phyloP scores from a whole-genome alignment of 2,113 vertebrate species.

The Phocoena sinus region DNA sequence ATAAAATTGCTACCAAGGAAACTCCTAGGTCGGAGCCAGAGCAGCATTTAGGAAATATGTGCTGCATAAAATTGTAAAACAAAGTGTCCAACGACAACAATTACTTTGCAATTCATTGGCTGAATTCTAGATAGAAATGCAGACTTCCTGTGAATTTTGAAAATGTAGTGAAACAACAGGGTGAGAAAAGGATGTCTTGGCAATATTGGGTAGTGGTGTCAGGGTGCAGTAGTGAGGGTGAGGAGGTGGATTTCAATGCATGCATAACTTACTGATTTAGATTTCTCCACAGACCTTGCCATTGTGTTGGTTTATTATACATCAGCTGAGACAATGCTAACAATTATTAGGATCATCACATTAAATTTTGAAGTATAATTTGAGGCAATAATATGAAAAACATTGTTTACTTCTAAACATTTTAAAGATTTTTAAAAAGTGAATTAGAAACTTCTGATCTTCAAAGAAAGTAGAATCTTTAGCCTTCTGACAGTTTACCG shows the following conservation, averaged over 20 bases:
- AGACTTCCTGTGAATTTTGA: not conserved
- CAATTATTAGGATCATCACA: not conserved
- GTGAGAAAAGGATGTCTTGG: not conserved
- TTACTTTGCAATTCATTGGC: not conserved
- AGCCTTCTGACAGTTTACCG: not conserved
- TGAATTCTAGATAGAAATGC: not conserved
- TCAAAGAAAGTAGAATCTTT: not conserved
- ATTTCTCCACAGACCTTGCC: not conserved
- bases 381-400: not conserved
- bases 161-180: not conserved
- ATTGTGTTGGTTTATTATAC: not conserved
- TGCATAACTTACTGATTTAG: not conserved
- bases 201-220: not conserved
- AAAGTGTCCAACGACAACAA: not conserved
- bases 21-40: not conserved
- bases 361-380: not conserved
- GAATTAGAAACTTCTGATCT: not conserved
- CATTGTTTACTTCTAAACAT: not conserved
- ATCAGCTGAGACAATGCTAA: not conserved
- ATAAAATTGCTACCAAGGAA: not conserved
- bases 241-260: not conserved
- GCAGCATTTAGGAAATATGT: not conserved
- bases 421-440: not conserved
- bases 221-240: not conserved
- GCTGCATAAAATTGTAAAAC: not conserved